Evolutionary conservation across 2,888 invertebrate species (phyloP), one percentile per base, ranked within the genome.

Genomic region (Cosmopolites sordidus): DNA sequence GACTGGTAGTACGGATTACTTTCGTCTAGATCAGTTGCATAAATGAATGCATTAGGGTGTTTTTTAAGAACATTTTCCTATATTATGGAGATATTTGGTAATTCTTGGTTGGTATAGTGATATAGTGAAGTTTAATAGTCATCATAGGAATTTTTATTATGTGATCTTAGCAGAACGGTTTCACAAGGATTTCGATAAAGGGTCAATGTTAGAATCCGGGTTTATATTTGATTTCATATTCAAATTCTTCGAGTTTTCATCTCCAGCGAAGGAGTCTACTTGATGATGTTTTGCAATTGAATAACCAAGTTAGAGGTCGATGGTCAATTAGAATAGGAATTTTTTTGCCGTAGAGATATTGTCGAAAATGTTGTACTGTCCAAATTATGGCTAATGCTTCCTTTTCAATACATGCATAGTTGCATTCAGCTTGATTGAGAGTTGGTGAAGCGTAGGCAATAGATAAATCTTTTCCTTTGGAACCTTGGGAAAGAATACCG

Each of bases 281-380:
- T 18, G 67, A 70, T 0, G 71, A 71, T 8, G 73, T 70, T 59
- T 73, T 72, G 0, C 72, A 43, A 0, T 56, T 63, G 61, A 69
- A 65, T 0, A 73, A 43, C 67, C 69, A 73, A 4, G 59, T 60
- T 2, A 73, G 48, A 0, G 70, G 70, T 45, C 66, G 60, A 51
- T 74, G 73, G 46, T 75, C 74, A 0, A 71, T 74, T 12, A 51
- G 2, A 27, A 51, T 46, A 6, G 15, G 1, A 29, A 75, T 73
- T 48, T 64, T 61, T 17, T 58, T 60, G 6, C 66, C 68, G 37
- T 60, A 64, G 6, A 69, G 30, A 50, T 68, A 67, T 2, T 63
- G 62, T 41, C 64, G 43, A 46, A 66, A 68, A 46, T 65, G n/a
- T n/a, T n/a, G n/a, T n/a, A n/a, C n/a, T n/a, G n/a, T n/a, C n/a